Conservation (phyloP, 2,888 invertebrate genomes). For the Drepanosiphum platanoidis region DNA sequence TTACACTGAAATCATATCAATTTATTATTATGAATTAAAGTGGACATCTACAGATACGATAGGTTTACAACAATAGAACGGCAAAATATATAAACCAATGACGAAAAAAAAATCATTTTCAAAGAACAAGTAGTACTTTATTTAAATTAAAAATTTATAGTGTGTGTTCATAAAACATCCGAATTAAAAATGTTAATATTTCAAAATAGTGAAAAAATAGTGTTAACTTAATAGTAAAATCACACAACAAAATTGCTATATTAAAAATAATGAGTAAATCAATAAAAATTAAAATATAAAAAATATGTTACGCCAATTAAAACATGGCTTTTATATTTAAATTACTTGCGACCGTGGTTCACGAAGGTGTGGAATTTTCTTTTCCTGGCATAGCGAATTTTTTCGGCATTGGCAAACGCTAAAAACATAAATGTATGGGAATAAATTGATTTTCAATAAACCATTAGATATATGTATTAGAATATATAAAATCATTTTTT, state of each 20-base stretch:
- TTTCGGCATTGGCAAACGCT: conserved; percentile 32
- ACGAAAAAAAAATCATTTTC: background rate
- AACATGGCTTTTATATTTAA: too few relatives aligned
- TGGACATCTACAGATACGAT: too few relatives aligned
- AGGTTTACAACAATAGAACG: too few relatives aligned
- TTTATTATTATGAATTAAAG: too few relatives aligned
- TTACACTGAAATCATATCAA: background rate
- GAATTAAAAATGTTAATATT: conserved; percentile 6
- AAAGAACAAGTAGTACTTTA: background rate
- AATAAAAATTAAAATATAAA: background rate
- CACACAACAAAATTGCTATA: background rate
- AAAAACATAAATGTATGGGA: background rate
- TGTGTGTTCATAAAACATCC: conserved; percentile 5
- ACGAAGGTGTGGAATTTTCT: conserved; percentile 34
- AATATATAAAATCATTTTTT: too few relatives aligned
- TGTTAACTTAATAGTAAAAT: background rate
- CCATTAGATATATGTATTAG: too few relatives aligned
- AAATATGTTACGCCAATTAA: background rate
- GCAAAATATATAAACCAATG: background rate
- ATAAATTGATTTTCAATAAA: background rate
- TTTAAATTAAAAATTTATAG: conserved; percentile 1
- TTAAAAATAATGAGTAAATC: background rate
- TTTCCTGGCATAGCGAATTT: background rate
- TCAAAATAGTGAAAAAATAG: conserved; percentile 9
- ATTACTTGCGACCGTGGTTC: background rate